phyloP scores from a whole-genome alignment of 2,888 invertebrate species.

The Yponomeuta cagnagella region DNA sequence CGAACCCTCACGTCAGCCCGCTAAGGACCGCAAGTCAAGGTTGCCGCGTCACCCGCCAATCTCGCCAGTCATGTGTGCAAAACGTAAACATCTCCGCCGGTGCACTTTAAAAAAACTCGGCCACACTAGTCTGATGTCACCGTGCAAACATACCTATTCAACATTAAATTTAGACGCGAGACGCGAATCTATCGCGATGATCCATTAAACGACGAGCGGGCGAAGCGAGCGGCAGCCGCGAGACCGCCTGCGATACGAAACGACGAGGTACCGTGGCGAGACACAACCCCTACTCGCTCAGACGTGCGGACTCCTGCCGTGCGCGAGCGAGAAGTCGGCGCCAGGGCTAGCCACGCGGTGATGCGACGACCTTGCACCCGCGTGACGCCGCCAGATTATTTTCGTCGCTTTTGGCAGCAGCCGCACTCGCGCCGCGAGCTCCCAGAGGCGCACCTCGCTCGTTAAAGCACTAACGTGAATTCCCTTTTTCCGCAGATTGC shows the following conservation, averaged over 20 bases:
- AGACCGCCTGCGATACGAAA: slow-evolving; percentile 57
- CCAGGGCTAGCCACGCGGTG: slow-evolving; percentile 21
- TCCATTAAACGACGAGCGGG: slow-evolving; percentile 73
- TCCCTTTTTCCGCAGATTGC: slow-evolving; percentile 80
- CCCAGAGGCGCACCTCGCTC: background rate
- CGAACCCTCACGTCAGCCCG: background rate
- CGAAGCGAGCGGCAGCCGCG: slow-evolving; percentile 69
- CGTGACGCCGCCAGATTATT: slow-evolving; percentile 68
- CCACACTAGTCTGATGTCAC: slow-evolving; percentile 62
- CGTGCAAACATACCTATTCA: slow-evolving; percentile 64
- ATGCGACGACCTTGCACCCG: slow-evolving; percentile 56
- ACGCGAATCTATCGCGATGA: slow-evolving; percentile 55
- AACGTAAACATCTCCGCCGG: slow-evolving; percentile 64
- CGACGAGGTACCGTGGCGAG: slow-evolving; percentile 48
- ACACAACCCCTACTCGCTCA: background rate
- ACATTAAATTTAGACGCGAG: slow-evolving; percentile 65
- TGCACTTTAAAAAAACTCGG: slow-evolving; percentile 58
- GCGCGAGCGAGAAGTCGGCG: slow-evolving; percentile 30
- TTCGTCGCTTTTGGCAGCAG: slow-evolving; percentile 70
- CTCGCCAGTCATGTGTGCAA: slow-evolving; percentile 42
- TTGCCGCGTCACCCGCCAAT: slow-evolving; percentile 39
- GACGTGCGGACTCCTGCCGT: slow-evolving; percentile 10
- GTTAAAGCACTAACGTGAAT: slow-evolving; percentile 5
- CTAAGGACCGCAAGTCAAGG: slow-evolving; percentile 32
- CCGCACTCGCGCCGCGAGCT: slow-evolving; percentile 14